Base-by-base conservation (phyloP, 2,113 vertebrate genomes). In the Agelaius phoeniceus region DNA sequence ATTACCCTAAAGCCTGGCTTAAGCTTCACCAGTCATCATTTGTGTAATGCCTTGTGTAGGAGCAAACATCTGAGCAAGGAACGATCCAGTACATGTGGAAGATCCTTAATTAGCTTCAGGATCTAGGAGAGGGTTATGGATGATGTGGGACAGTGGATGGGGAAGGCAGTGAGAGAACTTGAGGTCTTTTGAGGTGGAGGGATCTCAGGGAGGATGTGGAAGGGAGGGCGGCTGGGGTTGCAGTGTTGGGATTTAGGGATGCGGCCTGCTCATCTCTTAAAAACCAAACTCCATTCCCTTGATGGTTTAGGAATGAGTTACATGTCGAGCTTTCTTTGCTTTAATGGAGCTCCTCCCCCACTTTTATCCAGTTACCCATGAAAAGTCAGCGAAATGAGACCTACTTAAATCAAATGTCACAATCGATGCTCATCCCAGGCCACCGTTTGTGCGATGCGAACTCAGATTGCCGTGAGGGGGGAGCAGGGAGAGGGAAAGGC, bases 361-460 rank as follows among this genome's bases (percentile, higher is more conserved):
- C 89, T 96, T 96, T 84, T 95, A 89, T 92, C 66, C 93, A 94
- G 80, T 68, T 94, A 69, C 61, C 91, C 94, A 82, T 94, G 96
- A 95, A 96, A 95, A 95, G 90, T 92, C 93, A 93, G 87, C 28
- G 86, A 91, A 93, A 96, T 78, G 80, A 96, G 93, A 89, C 90
- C 93, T 89, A 84, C 83, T 96, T 93, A 94, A 95, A 97, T 96
- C 93, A 90, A 93, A 93, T 95, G 96, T 97, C 92, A 94, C 73
- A 94, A 89, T 87, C 43, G 4, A 94, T 97, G 96, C 80, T 89
- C 77, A 26, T 96, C 93, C 61, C 90, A 49, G 93, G 93, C 92
- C 90, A 75, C 90, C 30, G 0, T 81, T 96, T 65, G 65, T 65
- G 86, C 1, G 10, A 81, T 26, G 86, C 65, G 89, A 91, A 33